Evolutionary conservation across 1,140 invertebrate species (phyloP).

Genomic region (Muscidifurax raptorellus): DNA sequence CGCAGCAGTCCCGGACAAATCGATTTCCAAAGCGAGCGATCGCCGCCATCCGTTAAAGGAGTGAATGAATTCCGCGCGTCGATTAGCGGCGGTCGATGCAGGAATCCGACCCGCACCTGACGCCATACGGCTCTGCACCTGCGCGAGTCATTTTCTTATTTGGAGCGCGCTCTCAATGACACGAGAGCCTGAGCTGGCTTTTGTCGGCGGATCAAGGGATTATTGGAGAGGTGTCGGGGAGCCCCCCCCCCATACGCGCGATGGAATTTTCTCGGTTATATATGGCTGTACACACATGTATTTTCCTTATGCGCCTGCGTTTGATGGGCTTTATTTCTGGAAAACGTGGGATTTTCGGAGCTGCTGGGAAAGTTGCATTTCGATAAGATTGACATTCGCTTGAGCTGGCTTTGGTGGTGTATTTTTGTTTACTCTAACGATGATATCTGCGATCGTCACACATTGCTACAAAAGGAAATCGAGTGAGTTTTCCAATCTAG

Average conservation of each 20-base stretch:
- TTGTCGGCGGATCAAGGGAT: background rate
- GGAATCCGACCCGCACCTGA: constrained; percentile 1
- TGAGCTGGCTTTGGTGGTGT: background rate
- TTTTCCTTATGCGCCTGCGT: background rate
- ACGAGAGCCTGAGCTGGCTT: background rate
- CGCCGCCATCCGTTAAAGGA: constrained; percentile 26
- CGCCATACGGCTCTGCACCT: background rate
- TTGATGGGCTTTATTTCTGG: background rate
- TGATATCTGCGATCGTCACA: background rate
- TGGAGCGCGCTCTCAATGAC: background rate
- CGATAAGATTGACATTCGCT: background rate
- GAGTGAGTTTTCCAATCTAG: background rate
- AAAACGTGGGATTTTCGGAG: background rate
- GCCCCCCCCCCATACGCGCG: background rate
- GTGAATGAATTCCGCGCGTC: constrained; percentile 8
- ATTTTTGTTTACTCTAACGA: no score
- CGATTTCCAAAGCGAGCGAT: constrained; percentile 27
- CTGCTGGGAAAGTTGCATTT: background rate
- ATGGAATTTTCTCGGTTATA: background rate
- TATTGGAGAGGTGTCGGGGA: background rate
- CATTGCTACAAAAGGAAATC: background rate
- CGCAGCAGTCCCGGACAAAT: constrained; percentile 8
- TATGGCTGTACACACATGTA: background rate
- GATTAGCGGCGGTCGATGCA: background rate
- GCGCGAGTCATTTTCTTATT: constrained; percentile 9